A percentile compares a stretch with the other conserved stretches of the same genome.
phyloP scores from a whole-genome alignment of 2,797 vertebrate species.

The Chelonia mydas region DNA sequence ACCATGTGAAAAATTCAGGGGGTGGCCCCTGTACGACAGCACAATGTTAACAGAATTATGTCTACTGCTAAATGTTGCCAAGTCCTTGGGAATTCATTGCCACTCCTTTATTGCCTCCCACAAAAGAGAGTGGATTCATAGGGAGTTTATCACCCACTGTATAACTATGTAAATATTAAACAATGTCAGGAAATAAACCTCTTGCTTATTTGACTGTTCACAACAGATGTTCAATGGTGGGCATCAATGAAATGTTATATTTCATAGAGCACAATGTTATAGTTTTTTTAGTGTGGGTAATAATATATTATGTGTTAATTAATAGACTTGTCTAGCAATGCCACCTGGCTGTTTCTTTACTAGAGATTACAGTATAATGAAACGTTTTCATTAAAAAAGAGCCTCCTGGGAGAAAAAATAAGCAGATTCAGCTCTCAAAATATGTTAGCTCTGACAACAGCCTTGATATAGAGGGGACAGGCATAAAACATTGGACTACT shows the following conservation, averaged over 20 bases:
- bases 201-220: neutral
- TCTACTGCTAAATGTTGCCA: neutral
- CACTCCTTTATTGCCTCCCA: neutral
- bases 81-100: neutral
- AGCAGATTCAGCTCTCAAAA: neutral
- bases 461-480: neutral
- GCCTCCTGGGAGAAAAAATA: neutral
- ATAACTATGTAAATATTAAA: neutral
- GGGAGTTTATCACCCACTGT: neutral
- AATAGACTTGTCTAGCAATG: slow-evolving; percentile 13
- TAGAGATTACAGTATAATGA: neutral
- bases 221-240: slow-evolving; percentile 3
- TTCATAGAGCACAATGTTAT: neutral
- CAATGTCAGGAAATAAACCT: neutral
- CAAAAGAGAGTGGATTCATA: neutral
- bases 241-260: neutral
- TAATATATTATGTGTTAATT: neutral
- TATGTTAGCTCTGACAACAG: neutral
- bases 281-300: neutral
- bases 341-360: neutral
- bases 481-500: fast-evolving
- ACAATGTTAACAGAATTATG: neutral
- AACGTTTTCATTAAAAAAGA: neutral
- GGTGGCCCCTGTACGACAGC: neutral
- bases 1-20: neutral